Conservation (phyloP, 2,113 vertebrate species). For the Petrocephalus microphthalmus region DNA sequence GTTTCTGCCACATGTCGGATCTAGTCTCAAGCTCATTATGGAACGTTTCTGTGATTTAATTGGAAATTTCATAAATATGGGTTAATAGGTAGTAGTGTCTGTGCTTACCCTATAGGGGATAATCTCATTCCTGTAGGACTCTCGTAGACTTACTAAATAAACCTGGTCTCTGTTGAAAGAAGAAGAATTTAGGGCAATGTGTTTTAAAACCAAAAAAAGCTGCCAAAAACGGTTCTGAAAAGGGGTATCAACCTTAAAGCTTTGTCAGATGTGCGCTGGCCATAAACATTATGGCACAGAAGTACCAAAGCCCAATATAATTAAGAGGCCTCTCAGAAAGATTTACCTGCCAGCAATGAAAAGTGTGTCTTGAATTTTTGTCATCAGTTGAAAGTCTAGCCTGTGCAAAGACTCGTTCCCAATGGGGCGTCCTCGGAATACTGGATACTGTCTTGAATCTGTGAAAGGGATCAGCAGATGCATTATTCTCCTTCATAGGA, state of each 20-base stretch:
- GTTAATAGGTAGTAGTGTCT: neutral
- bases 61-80: neutral
- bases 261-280: constrained; percentile 43
- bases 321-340: constrained; percentile 69
- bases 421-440: constrained; percentile 95
- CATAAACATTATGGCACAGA: constrained; percentile 52
- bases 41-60: constrained; percentile 12
- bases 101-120: constrained; percentile 84
- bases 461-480: constrained; percentile 67
- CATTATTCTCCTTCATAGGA: constrained; percentile 71
- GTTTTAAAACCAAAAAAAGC: neutral
- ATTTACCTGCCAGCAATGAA: constrained; percentile 98
- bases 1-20: neutral
- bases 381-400: constrained; percentile 99
- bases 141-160: constrained; percentile 92
- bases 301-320: constrained; percentile 68
- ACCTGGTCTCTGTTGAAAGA: constrained; percentile 85
- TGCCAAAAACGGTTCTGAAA: constrained; percentile 8
- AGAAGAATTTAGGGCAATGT: constrained; percentile 34
- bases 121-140: constrained; percentile 88
- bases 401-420: constrained; percentile 96
- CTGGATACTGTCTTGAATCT: constrained; percentile 94
- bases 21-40: neutral
- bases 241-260: constrained; percentile 34
- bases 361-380: constrained; percentile 97